A percentile compares a stretch with the other conserved stretches of the same genome.
Evolutionary conservation across 2,797 vertebrate species (phyloP).

Genomic region (Helostoma temminkii): DNA sequence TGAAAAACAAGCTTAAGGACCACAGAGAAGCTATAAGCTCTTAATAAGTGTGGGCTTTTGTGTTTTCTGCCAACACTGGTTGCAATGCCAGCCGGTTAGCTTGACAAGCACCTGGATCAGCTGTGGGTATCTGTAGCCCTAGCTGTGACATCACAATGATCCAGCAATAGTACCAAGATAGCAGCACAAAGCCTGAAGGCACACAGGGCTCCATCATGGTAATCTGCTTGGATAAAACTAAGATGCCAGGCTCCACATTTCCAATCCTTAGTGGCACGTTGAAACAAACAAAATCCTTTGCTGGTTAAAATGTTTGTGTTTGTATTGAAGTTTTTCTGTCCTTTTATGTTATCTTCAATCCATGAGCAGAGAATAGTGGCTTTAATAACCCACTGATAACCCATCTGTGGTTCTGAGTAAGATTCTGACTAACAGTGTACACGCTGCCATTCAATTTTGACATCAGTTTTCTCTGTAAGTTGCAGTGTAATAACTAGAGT

Average conservation of each 20-base stretch:
- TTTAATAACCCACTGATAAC: not conserved
- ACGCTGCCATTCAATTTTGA: too few relatives aligned
- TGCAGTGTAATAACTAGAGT: not conserved
- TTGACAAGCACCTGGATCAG: constrained; percentile 9
- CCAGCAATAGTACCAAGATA: constrained; percentile 4
- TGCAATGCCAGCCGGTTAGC: not conserved
- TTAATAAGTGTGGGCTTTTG: constrained; percentile 5
- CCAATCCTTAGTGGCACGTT: constrained; percentile 12
- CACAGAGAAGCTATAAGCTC: constrained; percentile 1
- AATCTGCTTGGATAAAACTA: constrained; percentile 37
- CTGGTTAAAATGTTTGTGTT: constrained; percentile 13
- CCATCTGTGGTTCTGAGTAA: not conserved
- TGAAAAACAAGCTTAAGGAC: constrained; percentile 4
- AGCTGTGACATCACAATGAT: constrained; percentile 8
- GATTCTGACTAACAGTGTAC: too few relatives aligned
- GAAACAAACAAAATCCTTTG: constrained; percentile 17
- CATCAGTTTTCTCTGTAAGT: not conserved
- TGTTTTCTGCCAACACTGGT: constrained; percentile 1
- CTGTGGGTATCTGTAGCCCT: not conserved
- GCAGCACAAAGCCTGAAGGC: constrained; percentile 14
- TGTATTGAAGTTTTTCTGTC: not conserved
- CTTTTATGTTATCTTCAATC: not conserved
- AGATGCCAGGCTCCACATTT: constrained; percentile 7
- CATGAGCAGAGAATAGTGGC: not conserved
- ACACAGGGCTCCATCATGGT: constrained; percentile 20